Percentiles rank a stretch among this genome's conserved stretches.
Evolutionary conservation across 1,140 invertebrate species (phyloP).

Genomic region (Papilio glaucus): DNA sequence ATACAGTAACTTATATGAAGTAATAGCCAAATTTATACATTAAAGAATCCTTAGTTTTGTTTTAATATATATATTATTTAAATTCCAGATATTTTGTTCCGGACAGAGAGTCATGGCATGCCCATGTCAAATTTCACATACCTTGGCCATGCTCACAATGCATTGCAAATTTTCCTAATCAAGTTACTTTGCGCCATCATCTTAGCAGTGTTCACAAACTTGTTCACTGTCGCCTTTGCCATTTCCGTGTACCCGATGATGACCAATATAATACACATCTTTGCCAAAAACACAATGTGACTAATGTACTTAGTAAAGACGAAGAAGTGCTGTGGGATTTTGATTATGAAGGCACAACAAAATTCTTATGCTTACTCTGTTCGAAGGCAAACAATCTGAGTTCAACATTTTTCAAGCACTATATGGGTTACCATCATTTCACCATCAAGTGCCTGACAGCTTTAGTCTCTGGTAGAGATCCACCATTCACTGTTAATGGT

Average conservation of each 20-base stretch:
- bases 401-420: slow-evolving; percentile 72
- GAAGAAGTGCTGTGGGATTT: slow-evolving; percentile 67
- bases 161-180: slow-evolving; percentile 64
- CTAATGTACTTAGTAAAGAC: slow-evolving; percentile 61
- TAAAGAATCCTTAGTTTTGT: neutral
- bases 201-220: slow-evolving; percentile 67
- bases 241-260: slow-evolving; percentile 70
- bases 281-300: slow-evolving; percentile 75
- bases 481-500: slow-evolving; percentile 69
- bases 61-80: neutral
- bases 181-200: slow-evolving; percentile 62
- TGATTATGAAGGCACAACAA: slow-evolving; percentile 57
- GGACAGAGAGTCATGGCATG: slow-evolving; percentile 65
- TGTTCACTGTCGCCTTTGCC: slow-evolving; percentile 78
- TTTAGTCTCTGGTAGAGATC: slow-evolving; percentile 69
- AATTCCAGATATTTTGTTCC: slow-evolving; percentile 76
- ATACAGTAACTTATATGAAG: too few relatives aligned
- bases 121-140: slow-evolving; percentile 69
- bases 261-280: slow-evolving; percentile 71
- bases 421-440: slow-evolving; percentile 77
- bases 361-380: slow-evolving; percentile 72
- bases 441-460: slow-evolving; percentile 73
- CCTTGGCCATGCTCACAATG: slow-evolving; percentile 80
- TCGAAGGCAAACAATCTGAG: slow-evolving; percentile 59
- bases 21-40: neutral